Evolutionary conservation across 2,888 invertebrate species (phyloP).

Genomic region (Leptopilina drosophilae): DNA sequence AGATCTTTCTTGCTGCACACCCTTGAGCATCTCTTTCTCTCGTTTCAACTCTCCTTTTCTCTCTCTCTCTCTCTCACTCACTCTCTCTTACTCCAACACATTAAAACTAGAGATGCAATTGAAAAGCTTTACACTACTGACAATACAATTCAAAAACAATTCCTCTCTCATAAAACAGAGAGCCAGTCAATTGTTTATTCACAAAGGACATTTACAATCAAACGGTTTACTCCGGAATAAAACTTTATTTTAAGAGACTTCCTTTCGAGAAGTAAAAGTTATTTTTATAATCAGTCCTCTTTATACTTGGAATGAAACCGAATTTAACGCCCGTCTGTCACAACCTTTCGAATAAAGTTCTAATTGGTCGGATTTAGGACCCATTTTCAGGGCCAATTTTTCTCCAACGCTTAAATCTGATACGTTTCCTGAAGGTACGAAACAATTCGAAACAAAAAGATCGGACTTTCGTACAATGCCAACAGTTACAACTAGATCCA

Average conservation of each 20-base stretch:
- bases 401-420: too few species aligned
- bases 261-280: neutral
- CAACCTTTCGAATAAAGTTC: too few species aligned
- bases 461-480: too few species aligned
- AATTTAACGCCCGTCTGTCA: too few species aligned
- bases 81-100: neutral
- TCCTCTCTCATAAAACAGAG: neutral
- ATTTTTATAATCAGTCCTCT: neutral
- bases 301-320: too few species aligned
- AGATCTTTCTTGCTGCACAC: conserved; percentile 34
- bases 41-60: neutral
- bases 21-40: conserved; percentile 36
- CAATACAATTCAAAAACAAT: neutral
- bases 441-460: too few species aligned
- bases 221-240: neutral
- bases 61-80: neutral
- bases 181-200: neutral
- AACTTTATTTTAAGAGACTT: neutral
- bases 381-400: too few species aligned
- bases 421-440: too few species aligned
- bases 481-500: too few species aligned
- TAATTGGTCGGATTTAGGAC: too few species aligned
- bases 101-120: conserved; percentile 20
- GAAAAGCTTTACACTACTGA: conserved; percentile 12
- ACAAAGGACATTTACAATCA: neutral